Conservation (phyloP, 2,113 vertebrate species). For the Callorhinus ursinus region DNA sequence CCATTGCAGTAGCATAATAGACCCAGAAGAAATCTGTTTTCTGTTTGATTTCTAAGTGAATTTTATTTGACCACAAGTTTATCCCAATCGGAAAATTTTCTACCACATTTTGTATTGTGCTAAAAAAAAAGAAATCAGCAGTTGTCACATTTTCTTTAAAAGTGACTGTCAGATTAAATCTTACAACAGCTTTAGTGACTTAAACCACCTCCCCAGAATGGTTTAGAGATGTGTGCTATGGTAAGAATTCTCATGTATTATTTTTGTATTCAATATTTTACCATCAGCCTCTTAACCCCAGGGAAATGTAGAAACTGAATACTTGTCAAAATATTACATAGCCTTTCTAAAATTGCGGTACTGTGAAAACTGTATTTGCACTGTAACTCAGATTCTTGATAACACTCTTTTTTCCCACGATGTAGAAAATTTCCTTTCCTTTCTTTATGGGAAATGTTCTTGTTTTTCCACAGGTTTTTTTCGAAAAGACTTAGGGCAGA, state of each 20-base stretch:
- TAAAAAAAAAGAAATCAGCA: constrained; percentile 36
- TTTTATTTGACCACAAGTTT: constrained; percentile 47
- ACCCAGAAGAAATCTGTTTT: constrained; percentile 25
- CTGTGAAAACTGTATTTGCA: constrained; percentile 26
- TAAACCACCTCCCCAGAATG: not conserved
- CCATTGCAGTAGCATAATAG: not conserved
- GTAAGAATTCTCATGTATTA: constrained; percentile 55
- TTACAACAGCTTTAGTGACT: not conserved
- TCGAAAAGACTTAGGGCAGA: not conserved
- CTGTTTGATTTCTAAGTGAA: constrained; percentile 31
- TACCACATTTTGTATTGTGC: constrained; percentile 27
- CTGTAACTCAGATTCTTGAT: constrained; percentile 22
- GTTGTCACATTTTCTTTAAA: not conserved
- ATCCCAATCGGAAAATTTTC: not conserved
- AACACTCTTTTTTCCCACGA: not conserved
- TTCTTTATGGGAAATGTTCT: not conserved
- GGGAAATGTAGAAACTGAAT: constrained; percentile 15
- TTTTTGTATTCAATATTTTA: constrained; percentile 55
- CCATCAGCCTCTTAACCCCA: not conserved
- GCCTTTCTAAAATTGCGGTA: constrained; percentile 34
- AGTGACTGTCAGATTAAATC: not conserved
- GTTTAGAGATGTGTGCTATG: not conserved
- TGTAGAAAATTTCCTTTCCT: not conserved
- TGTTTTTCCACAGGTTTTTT: not conserved
- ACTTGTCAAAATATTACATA: constrained; percentile 55